A percentile compares a stretch with the other conserved stretches of the same genome.
Evolutionary conservation across 2,888 invertebrate genomes (phyloP).

Genomic region (Heliconius ethilla): DNA sequence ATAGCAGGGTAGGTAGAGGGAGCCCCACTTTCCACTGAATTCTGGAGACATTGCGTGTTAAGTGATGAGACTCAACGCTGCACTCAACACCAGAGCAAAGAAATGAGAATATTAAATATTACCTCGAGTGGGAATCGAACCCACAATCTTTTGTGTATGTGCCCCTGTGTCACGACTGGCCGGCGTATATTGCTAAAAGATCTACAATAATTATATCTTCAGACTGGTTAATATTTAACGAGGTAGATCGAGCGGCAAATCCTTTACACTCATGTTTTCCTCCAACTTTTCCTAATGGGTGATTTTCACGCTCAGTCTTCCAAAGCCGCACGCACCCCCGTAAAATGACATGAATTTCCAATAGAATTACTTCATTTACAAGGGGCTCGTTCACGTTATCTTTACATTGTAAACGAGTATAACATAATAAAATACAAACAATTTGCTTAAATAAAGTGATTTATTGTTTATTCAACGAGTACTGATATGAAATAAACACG

Average conservation of each 20-base stretch:
- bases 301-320: constrained; percentile 64
- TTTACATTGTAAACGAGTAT: constrained; percentile 33
- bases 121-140: too few species aligned
- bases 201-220: constrained; percentile 20
- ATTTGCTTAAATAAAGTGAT: constrained; percentile 29
- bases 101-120: too few species aligned
- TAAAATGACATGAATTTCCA: constrained; percentile 65
- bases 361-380: constrained; percentile 62
- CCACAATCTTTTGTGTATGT: too few species aligned
- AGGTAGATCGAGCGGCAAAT: constrained; percentile 60
- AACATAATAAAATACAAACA: constrained; percentile 35
- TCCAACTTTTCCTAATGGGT: constrained; percentile 68
- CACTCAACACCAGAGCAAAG: too few species aligned
- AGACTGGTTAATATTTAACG: constrained; percentile 41
- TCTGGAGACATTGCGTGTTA: too few species aligned
- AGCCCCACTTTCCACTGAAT: too few species aligned
- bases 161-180: too few species aligned
- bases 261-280: constrained; percentile 61
- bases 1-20: too few species aligned
- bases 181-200: neutral
- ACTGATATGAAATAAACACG: constrained; percentile 7
- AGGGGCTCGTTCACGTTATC: constrained; percentile 39
- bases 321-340: constrained; percentile 53
- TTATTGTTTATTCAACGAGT: neutral
- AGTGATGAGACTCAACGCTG: too few species aligned